Percentiles rank a stretch among this genome's conserved stretches.
phyloP scores from a whole-genome alignment of 92 coral and sea anemone species.

The Zoanthus gigantus region DNA sequence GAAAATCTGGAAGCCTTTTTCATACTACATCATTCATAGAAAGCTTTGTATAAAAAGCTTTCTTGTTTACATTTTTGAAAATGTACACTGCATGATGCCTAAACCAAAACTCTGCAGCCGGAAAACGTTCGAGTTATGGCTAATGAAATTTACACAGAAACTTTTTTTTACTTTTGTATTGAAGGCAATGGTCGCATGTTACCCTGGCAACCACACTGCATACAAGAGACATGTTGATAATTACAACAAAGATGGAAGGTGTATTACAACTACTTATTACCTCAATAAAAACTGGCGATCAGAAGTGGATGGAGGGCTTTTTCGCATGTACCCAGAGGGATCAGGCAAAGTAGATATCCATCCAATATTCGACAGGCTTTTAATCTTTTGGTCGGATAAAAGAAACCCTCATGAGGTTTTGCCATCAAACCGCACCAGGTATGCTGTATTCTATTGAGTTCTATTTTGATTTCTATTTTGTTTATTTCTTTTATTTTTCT shows the following conservation, averaged over 20 bases:
- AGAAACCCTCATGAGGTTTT: constrained; percentile 95
- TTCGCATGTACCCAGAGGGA: constrained; percentile 85
- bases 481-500: too few species aligned
- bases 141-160: background rate
- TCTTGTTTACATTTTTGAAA: background rate
- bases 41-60: too few species aligned
- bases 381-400: constrained; percentile 96
- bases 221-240: constrained; percentile 95
- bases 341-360: constrained; percentile 75
- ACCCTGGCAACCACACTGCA: constrained; percentile 83
- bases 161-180: background rate
- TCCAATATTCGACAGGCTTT: constrained; percentile 87
- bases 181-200: constrained; percentile 96
- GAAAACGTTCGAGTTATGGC: too few species aligned
- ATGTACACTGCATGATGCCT: too few species aligned
- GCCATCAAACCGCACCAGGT: constrained; percentile 86
- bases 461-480: background rate
- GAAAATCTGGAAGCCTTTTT: too few species aligned
- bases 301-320: constrained; percentile 80
- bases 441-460: background rate
- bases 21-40: too few species aligned
- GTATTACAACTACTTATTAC: constrained; percentile 90
- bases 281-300: constrained; percentile 86
- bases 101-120: too few species aligned
- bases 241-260: constrained; percentile 93